Evolutionary conservation across 1,140 invertebrate genomes (phyloP), one percentile per base, ranked within the genome.

Genomic region (Cydia pomonella): DNA sequence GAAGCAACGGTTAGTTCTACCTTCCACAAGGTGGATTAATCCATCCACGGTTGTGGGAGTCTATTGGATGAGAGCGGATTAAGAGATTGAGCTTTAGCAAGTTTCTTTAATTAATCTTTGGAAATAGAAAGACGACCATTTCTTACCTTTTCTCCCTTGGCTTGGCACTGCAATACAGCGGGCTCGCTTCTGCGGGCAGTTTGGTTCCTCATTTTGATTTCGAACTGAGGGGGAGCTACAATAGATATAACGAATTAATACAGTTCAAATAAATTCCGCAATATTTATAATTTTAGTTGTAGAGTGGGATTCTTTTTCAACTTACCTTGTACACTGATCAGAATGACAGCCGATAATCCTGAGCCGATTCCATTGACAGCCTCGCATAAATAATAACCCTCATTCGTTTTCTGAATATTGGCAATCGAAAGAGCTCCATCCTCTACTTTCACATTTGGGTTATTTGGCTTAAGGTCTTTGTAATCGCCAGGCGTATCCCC

Each of bases 361-460:
- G 97, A 97, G 73, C 98, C 98, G 86, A 99, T 98, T 80, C 97
- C 97, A 92, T 99, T 99, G 33, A 97, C 97, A 64, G 98, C 98
- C 93, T 99, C 98, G 89, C 98, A 99, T 23, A 99, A 93, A 92
- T 99, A 99, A 89, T 98, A 98, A 7, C 98, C 98, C 94, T 98
- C 97, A 86, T 98, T 98, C 3, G 95, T 96, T 92, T 98, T 98
- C 87, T 97, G 96, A 81, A 98, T 98, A 81, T 98, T 97, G 82
- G 96, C 95, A 84, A 99, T 91, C 63, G 83, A 77, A 72, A 92
- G 93, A 73, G 97, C 98, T 75, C 98, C 98, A 91, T 99, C 98
- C 90, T 98, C 97, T 47, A 98, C 96, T 92, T 97, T 97, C 73
- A 98, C 97, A 82, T 97, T 96, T 76, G 97, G 97, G 91, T 97